Percentiles rank a stretch among this genome's conserved stretches.
phyloP scores from a whole-genome alignment of 2,888 invertebrate species.

The Noctua fimbriata region DNA sequence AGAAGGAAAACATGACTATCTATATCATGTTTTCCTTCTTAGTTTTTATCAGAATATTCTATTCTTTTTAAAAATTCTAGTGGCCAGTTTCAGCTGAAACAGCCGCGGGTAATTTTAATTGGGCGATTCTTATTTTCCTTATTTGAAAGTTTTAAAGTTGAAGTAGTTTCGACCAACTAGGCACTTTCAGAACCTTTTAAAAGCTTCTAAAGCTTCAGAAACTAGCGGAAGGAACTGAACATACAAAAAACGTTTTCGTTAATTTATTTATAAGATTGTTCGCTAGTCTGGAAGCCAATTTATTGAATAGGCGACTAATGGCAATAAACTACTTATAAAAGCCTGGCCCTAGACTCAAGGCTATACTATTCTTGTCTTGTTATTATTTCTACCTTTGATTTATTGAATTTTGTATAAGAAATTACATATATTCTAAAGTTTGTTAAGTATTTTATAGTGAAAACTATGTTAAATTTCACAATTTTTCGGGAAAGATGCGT shows the following conservation, averaged over 20 bases:
- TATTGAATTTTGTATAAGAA: not conserved
- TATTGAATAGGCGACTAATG: slow-evolving; percentile 14
- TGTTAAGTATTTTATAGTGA: not conserved
- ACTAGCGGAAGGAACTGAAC: slow-evolving; percentile 5
- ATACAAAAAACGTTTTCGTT: slow-evolving; percentile 4
- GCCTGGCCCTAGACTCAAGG: not conserved
- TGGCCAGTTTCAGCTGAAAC: not conserved
- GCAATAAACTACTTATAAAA: slow-evolving; percentile 24
- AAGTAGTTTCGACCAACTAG: slow-evolving; percentile 25
- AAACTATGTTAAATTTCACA: not conserved
- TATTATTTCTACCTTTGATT: slow-evolving; percentile 25
- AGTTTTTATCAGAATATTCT: not conserved
- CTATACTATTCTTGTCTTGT: not conserved
- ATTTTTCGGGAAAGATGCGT: not conserved
- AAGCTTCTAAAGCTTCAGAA: slow-evolving; percentile 31
- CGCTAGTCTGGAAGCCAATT: slow-evolving; percentile 5
- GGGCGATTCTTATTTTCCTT: slow-evolving; percentile 21
- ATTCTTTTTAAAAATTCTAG: not conserved
- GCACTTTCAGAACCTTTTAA: slow-evolving; percentile 27
- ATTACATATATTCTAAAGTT: not conserved
- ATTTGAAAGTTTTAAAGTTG: slow-evolving; percentile 12
- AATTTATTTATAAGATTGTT: slow-evolving; percentile 21
- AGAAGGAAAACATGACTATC: too few relatives aligned
- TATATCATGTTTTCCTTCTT: not conserved
- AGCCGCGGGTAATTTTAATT: slow-evolving; percentile 24